phyloP scores from a whole-genome alignment of 2,888 invertebrate species.

The Clostera curtula region DNA sequence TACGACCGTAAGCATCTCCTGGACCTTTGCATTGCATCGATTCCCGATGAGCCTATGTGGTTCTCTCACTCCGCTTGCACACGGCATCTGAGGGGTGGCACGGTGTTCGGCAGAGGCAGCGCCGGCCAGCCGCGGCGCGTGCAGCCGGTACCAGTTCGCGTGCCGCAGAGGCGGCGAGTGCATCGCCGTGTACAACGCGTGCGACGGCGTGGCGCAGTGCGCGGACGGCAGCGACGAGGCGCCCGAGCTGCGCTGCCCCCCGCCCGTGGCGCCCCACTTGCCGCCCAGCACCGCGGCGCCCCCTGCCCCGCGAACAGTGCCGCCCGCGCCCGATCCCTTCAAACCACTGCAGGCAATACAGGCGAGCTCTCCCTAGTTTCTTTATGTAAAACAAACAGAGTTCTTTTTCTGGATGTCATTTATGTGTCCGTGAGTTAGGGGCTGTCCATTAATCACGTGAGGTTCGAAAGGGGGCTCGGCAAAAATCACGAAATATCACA shows the following conservation, averaged over 20 bases:
- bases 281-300: slow-evolving; percentile 11
- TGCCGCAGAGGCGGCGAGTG: slow-evolving; percentile 91
- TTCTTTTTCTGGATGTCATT: no score
- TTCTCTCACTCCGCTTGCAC: no score
- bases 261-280: slow-evolving; percentile 46
- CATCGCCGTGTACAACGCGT: slow-evolving; percentile 95
- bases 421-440: no score
- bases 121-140: slow-evolving; percentile 61
- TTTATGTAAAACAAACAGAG: no score
- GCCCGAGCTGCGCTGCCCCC: slow-evolving; percentile 85
- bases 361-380: no score
- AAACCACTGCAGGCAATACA: no score
- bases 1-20: no score
- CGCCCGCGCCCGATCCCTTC: slow-evolving; percentile 59
- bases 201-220: slow-evolving; percentile 95
- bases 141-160: slow-evolving; percentile 91
- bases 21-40: no score
- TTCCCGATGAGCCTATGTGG: no score
- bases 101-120: slow-evolving; percentile 2
- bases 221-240: slow-evolving; percentile 94
- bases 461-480: no score
- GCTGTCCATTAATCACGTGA: no score
- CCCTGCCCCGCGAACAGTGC: slow-evolving; percentile 9
- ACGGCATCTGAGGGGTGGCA: background rate
- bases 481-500: no score